phyloP scores from a whole-genome alignment of 2,888 invertebrate species.

The Deroplatys truncata region DNA sequence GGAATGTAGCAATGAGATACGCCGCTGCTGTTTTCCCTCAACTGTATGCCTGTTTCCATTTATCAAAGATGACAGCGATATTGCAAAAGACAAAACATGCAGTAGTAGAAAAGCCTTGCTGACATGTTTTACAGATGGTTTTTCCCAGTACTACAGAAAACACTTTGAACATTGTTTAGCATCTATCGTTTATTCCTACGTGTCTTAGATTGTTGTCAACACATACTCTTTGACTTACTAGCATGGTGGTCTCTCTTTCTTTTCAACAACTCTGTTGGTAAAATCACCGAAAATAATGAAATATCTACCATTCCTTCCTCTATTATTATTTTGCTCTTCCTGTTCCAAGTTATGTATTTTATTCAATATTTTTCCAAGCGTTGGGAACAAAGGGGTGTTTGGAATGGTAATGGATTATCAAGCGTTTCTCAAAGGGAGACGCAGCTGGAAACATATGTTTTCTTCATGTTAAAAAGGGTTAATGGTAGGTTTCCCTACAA shows the following conservation, averaged over 20 bases:
- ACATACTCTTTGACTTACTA: not conserved
- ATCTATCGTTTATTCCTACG: not conserved
- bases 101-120: not conserved
- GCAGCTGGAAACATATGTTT: not conserved
- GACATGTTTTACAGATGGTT: not conserved
- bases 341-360: not conserved
- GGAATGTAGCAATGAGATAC: not conserved
- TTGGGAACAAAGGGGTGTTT: not conserved
- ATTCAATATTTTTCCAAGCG: not conserved
- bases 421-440: not conserved
- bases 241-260: not conserved
- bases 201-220: not conserved
- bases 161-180: not conserved
- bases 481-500: not conserved
- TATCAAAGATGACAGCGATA: not conserved
- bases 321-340: not conserved
- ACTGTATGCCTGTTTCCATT: not conserved
- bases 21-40: not conserved
- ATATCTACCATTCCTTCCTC: not conserved
- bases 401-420: not conserved
- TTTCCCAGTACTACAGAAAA: not conserved
- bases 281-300: not conserved
- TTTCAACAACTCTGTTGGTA: not conserved
- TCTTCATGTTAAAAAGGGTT: not conserved
- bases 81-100: not conserved